These are phyloP conservation scores for Cyprinodon tularosa DNA, from an alignment of 2,113 vertebrate species.

Conservation along the genomic window DNA sequence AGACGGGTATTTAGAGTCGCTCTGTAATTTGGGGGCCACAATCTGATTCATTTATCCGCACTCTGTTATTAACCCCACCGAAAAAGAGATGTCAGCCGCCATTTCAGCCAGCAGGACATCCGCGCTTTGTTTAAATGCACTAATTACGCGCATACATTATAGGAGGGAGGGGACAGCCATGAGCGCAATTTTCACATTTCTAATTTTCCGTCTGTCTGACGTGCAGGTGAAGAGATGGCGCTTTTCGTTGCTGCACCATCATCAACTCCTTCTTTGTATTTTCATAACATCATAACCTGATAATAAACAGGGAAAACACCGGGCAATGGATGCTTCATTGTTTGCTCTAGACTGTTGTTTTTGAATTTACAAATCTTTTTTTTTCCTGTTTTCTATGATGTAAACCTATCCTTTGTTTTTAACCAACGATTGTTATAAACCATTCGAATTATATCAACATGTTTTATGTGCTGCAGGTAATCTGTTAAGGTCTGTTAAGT, in stretches of 20 bases:
- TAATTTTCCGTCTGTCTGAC: conserved; percentile 73
- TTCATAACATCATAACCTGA: conserved; percentile 73
- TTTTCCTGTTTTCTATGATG: background rate
- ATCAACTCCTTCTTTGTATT: conserved; percentile 64
- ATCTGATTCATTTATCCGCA: conserved; percentile 86
- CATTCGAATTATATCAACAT: background rate
- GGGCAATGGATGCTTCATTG: conserved; percentile 4
- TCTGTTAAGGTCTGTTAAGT: background rate
- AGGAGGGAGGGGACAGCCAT: conserved; percentile 50
- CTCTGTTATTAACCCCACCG: conserved; percentile 86
- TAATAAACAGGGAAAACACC: conserved; percentile 43
- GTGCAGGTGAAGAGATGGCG: conserved; percentile 72
- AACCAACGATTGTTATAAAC: background rate
- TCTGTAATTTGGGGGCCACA: conserved; percentile 86
- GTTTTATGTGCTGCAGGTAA: background rate
- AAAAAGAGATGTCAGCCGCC: conserved; percentile 85
- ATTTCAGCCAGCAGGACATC: conserved; percentile 85
- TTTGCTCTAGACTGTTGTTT: background rate
- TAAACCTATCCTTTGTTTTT: background rate
- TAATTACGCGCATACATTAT: conserved; percentile 83
- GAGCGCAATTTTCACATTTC: conserved; percentile 79
- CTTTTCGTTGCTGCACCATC: conserved; percentile 55
- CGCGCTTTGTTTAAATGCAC: conserved; percentile 85
- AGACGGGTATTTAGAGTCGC: conserved; percentile 84
- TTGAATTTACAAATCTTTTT: background rate